Evolutionary conservation across 2,888 invertebrate species (phyloP).

Genomic region (Drosophila bunnanda): DNA sequence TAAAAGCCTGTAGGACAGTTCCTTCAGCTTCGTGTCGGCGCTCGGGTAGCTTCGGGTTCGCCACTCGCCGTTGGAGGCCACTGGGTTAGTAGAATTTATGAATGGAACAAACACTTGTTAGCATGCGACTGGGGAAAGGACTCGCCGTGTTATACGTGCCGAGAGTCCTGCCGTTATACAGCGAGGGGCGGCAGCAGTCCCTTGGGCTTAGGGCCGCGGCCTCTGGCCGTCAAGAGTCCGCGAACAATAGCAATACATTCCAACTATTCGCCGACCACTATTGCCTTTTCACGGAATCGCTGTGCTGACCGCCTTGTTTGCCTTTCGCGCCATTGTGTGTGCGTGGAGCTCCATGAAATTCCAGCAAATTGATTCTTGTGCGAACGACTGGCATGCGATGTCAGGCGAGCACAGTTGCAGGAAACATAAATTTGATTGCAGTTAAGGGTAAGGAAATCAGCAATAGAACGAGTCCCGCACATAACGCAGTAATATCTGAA

Average conservation of each 20-base stretch:
- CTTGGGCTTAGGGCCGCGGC: neutral
- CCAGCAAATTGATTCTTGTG: conserved; percentile 24
- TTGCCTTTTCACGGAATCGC: conserved; percentile 17
- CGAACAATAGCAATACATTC: conserved; percentile 14
- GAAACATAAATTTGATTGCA: conserved; percentile 3
- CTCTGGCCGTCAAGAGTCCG: too few species aligned
- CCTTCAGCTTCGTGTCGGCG: neutral
- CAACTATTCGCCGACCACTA: conserved; percentile 13
- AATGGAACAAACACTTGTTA: conserved; percentile 82
- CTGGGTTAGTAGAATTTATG: conserved; percentile 70
- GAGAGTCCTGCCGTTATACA: conserved; percentile 3
- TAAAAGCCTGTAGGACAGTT: conserved; percentile 52
- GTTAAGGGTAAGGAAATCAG: neutral
- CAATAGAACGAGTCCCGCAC: neutral
- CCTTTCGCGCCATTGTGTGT: conserved; percentile 14
- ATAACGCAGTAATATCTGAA: neutral
- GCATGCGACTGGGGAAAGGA: conserved; percentile 53
- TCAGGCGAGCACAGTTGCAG: conserved; percentile 1
- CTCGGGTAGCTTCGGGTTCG: conserved; percentile 13
- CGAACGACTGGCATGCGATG: conserved; percentile 3
- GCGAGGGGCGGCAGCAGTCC: conserved; percentile 10
- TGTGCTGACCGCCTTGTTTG: conserved; percentile 1
- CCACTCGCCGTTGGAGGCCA: conserved; percentile 40
- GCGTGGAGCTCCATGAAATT: conserved; percentile 12
- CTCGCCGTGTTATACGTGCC: conserved; percentile 15